These are phyloP conservation scores for Ethmia dodecea DNA, from an alignment of 2,888 invertebrate species.

Conservation along the genomic window DNA sequence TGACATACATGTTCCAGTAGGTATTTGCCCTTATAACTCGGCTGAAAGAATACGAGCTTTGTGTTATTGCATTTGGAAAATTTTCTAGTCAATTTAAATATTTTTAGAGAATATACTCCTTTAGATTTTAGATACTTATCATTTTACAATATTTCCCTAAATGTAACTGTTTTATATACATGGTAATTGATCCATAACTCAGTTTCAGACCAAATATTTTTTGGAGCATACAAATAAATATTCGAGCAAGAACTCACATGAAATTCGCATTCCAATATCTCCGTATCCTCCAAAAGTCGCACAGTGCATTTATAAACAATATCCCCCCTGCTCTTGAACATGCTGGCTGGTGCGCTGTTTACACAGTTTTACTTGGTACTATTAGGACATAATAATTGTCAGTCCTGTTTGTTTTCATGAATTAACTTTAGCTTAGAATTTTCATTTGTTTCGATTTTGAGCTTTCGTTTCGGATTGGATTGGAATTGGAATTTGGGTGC, in stretches of 20 bases:
- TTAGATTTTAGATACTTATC: no score
- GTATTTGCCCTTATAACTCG: conserved; percentile 92
- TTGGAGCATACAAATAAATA: no score
- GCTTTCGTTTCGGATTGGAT: conserved; percentile 10
- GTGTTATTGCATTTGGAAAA: no score
- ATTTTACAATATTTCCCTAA: no score
- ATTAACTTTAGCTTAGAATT: conserved; percentile 16
- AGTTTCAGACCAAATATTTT: no score
- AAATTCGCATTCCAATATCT: conserved; percentile 95
- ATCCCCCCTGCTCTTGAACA: conserved; percentile 85
- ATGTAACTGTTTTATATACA: no score
- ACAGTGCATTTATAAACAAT: conserved; percentile 92
- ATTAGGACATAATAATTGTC: conserved; percentile 26
- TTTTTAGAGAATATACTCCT: no score
- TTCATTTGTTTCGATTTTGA: conserved; percentile 42
- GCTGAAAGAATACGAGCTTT: conserved; percentile 79
- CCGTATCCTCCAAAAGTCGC: conserved; percentile 92
- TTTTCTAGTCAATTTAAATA: no score
- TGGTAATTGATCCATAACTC: no score
- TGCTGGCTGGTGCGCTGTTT: conserved; percentile 33
- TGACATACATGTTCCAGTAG: conserved; percentile 94
- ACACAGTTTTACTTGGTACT: conserved; percentile 12
- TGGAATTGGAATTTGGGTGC: conserved; percentile 9
- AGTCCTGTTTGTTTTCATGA: conserved; percentile 24
- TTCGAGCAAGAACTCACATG: no score